phyloP scores from a whole-genome alignment of 2,888 invertebrate genomes.

The Xestia ashworthii region DNA sequence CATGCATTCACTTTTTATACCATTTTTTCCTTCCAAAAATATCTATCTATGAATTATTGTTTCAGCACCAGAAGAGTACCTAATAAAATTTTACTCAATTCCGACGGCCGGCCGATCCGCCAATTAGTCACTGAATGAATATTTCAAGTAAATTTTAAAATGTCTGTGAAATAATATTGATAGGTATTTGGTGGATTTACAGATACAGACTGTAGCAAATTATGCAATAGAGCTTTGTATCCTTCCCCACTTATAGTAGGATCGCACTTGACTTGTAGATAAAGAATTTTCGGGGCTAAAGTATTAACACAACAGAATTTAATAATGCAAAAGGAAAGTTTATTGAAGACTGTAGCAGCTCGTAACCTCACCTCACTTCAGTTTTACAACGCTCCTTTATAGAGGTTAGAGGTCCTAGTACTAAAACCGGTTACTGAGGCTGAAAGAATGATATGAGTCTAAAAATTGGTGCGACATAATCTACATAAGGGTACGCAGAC shows the following conservation, averaged over 20 bases:
- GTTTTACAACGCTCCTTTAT: slow-evolving; percentile 52
- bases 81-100: slow-evolving; percentile 51
- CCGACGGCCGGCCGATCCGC: slow-evolving; percentile 32
- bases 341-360: slow-evolving; percentile 37
- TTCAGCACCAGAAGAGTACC: slow-evolving; percentile 42
- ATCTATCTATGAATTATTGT: slow-evolving; percentile 34
- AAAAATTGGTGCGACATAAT: slow-evolving; percentile 42
- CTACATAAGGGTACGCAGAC: slow-evolving; percentile 34
- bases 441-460: slow-evolving; percentile 27
- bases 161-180: slow-evolving; percentile 30
- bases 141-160: slow-evolving; percentile 42
- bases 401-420: slow-evolving; percentile 47
- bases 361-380: slow-evolving; percentile 61
- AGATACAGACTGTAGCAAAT: neutral
- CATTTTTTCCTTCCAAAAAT: slow-evolving; percentile 4
- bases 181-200: slow-evolving; percentile 6
- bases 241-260: neutral
- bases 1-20: neutral
- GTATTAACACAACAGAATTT: slow-evolving; percentile 41
- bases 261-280: slow-evolving; percentile 24
- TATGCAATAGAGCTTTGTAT: neutral
- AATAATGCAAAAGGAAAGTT: slow-evolving; percentile 46
- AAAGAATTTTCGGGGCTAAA: slow-evolving; percentile 16
- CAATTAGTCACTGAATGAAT: slow-evolving; percentile 52
- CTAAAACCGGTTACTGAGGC: slow-evolving; percentile 40